Evolutionary conservation across 2,797 vertebrate species (phyloP), one percentile per base, ranked within the genome.

Genomic region (Molothrus ater): DNA sequence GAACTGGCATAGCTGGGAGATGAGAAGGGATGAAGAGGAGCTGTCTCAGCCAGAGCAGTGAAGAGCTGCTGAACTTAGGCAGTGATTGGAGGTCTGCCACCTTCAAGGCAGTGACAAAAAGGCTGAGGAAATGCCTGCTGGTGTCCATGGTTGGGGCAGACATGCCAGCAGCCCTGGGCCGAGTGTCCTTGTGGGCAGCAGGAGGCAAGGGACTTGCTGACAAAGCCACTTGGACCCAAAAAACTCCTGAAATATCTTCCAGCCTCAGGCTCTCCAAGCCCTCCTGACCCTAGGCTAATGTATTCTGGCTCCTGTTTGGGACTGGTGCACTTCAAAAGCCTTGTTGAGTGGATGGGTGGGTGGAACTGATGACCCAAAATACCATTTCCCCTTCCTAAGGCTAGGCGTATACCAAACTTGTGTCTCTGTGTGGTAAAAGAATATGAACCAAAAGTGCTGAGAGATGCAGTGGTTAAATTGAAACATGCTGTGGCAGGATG

Each of bases 401-500:
- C 83, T 94, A 84, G 93, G 86, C 16, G 73, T 90, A n/a, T 65
- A 88, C 82, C 92, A 80, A 93, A 63, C 69, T 91, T 69, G 47
- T 61, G 85, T 75, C 64, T 94, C 86, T 65, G 31, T 92, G 94
- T 89, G 88, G 92, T 92, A 73, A 69, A 86, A 82, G 87, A 82
- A 54, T 92, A 86, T 91, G 80, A 88, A 91, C 85, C 74, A 95
- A 94, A 97, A 95, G 85, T 96, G 94, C 95, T 97, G 94, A 96
- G 95, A 82, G 81, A 78, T 82, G 95, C 93, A 95, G 94, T 94
- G 91, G 94, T 95, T 97, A 92, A 94, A 88, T 34, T 85, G 87
- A 95, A 96, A 93, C 93, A 95, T 92, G 93, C 92, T 96, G 94
- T 93, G 95, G 92, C 93, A 96, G 79, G 95, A 92, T 95, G 86